These are phyloP conservation scores for Nycticorax nycticorax DNA, from an alignment of 2,113 vertebrate genomes.

Conservation along the genomic window DNA sequence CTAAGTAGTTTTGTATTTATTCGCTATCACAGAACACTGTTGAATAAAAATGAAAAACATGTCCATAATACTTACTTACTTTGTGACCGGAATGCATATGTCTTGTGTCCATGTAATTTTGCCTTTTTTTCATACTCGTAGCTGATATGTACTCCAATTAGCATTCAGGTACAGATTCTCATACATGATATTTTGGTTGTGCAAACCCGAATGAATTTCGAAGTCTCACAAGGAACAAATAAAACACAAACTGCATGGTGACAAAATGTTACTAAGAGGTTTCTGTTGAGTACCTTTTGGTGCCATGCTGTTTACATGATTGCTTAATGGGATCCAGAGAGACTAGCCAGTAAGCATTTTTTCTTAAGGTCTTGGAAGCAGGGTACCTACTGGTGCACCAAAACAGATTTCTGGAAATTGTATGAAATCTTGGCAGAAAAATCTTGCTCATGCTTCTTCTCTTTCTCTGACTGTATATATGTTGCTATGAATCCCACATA, in stretches of 20 bases:
- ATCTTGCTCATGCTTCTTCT: background rate
- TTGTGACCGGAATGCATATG: background rate
- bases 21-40: accelerated
- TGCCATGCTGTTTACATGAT: slow-evolving; percentile 9
- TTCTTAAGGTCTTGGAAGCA: background rate
- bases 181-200: background rate
- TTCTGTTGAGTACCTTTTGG: slow-evolving; percentile 17
- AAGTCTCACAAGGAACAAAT: background rate
- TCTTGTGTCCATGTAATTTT: background rate
- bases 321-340: slow-evolving; percentile 3
- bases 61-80: background rate
- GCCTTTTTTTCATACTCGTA: background rate
- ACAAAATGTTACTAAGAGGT: background rate
- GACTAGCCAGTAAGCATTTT: background rate
- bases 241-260: background rate
- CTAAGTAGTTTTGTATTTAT: background rate
- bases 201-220: background rate
- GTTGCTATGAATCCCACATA: background rate
- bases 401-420: background rate
- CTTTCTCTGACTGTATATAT: background rate
- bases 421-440: background rate
- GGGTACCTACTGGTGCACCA: background rate
- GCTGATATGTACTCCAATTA: background rate
- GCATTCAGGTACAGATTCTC: background rate
- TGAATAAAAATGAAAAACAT: background rate